phyloP scores from a whole-genome alignment of 2,888 invertebrate genomes.

The Cheilosia grossa region DNA sequence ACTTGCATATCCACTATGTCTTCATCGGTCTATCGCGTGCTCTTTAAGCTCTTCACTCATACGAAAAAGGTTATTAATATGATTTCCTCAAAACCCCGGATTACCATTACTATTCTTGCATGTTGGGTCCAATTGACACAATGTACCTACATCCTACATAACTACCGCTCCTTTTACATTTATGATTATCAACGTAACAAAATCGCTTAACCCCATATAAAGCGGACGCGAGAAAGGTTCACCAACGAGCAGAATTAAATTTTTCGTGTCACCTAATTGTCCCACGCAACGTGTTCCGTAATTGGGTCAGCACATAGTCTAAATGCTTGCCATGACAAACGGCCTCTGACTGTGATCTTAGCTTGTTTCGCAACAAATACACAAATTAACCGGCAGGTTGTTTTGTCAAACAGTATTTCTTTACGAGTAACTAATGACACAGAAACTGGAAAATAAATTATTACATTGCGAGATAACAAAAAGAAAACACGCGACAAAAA shows the following conservation, averaged over 20 bases:
- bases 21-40: slow-evolving; percentile 27
- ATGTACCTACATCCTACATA: slow-evolving; percentile 3
- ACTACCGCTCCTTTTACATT: slow-evolving; percentile 51
- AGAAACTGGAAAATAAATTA: slow-evolving; percentile 50
- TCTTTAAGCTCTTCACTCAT: slow-evolving; percentile 11
- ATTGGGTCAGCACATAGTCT: slow-evolving; percentile 46
- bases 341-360: slow-evolving; percentile 15
- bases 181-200: slow-evolving; percentile 36
- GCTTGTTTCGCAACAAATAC: slow-evolving; percentile 39
- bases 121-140: slow-evolving; percentile 8
- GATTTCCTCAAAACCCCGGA: slow-evolving; percentile 23
- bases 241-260: slow-evolving; percentile 11
- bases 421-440: slow-evolving; percentile 33
- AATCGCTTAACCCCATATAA: slow-evolving; percentile 37
- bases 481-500: slow-evolving; percentile 6
- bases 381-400: slow-evolving; percentile 27
- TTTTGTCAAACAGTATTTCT: slow-evolving; percentile 18
- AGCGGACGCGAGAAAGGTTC: slow-evolving; percentile 29
- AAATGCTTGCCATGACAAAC: background rate
- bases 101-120: slow-evolving; percentile 8
- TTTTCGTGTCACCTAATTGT: slow-evolving; percentile 41
- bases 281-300: slow-evolving; percentile 56
- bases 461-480: slow-evolving; percentile 26
- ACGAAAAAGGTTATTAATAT: slow-evolving; percentile 27
- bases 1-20: background rate